These are phyloP conservation scores for Tangara arthus DNA, from an alignment of 2,797 vertebrate genomes.

Conservation along the genomic window DNA sequence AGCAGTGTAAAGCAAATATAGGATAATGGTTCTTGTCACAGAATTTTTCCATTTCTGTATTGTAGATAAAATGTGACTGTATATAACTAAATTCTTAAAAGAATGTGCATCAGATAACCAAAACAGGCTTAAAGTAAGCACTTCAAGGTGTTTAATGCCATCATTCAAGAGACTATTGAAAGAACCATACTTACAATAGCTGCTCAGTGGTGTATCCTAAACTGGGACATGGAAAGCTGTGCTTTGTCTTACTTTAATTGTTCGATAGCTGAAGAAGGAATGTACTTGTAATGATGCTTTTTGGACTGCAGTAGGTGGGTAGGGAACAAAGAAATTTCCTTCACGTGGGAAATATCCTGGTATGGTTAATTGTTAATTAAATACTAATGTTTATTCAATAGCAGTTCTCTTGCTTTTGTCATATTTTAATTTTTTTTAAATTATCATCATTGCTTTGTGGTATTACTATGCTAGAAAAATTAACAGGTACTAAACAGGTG, in stretches of 20 bases:
- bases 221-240: neutral
- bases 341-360: neutral
- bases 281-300: neutral
- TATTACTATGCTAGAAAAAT: neutral
- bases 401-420: neutral
- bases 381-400: neutral
- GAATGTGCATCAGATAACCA: neutral
- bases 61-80: neutral
- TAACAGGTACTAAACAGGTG: neutral
- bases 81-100: neutral
- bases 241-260: neutral
- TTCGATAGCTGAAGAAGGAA: neutral
- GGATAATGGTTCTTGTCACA: neutral
- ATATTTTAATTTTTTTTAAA: accelerated
- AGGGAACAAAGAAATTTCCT: neutral
- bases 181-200: neutral
- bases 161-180: neutral
- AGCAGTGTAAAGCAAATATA: neutral
- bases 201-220: neutral
- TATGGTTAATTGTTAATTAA: neutral
- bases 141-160: neutral
- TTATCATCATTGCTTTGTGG: neutral
- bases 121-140: neutral
- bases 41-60: neutral
- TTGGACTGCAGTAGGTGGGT: neutral